phyloP scores from a whole-genome alignment of 2,888 invertebrate species.

The Lasioglossum villosulum region DNA sequence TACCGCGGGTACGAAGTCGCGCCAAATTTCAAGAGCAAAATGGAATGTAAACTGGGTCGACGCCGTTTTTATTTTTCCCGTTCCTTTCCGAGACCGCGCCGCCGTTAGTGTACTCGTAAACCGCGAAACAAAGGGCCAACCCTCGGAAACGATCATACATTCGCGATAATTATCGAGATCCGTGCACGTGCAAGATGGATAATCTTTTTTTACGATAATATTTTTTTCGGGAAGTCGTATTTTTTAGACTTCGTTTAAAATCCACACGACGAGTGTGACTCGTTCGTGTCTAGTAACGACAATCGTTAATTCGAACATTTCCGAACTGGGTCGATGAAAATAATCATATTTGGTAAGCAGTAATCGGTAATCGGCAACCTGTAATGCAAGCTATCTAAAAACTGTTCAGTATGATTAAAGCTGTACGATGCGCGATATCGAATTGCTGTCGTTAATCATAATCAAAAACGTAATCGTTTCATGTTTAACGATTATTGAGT shows the following conservation, averaged over 20 bases:
- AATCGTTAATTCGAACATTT: not conserved
- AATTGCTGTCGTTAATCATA: too few relatives aligned
- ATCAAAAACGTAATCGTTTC: not conserved
- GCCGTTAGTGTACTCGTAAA: not conserved
- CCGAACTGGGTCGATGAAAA: not conserved
- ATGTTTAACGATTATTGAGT: too few relatives aligned
- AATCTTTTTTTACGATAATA: not conserved
- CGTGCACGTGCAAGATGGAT: not conserved
- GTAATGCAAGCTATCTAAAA: too few relatives aligned
- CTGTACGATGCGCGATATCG: too few relatives aligned
- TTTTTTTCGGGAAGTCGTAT: too few relatives aligned
- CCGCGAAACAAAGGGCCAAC: slow-evolving; percentile 6
- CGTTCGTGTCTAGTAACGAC: not conserved
- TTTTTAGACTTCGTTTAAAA: too few relatives aligned
- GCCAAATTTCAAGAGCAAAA: slow-evolving; percentile 54
- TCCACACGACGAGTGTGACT: too few relatives aligned
- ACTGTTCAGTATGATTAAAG: too few relatives aligned
- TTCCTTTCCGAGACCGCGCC: not conserved
- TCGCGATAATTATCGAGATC: slow-evolving; percentile 15
- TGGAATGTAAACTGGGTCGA: slow-evolving; percentile 55
- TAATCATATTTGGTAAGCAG: too few relatives aligned
- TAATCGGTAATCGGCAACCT: too few relatives aligned
- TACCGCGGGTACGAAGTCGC: slow-evolving; percentile 28
- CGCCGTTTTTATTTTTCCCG: slow-evolving; percentile 30
- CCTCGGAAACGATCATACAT: slow-evolving; percentile 15